phyloP scores from a whole-genome alignment of 2,113 vertebrate species.

The Tringa solitaria region DNA sequence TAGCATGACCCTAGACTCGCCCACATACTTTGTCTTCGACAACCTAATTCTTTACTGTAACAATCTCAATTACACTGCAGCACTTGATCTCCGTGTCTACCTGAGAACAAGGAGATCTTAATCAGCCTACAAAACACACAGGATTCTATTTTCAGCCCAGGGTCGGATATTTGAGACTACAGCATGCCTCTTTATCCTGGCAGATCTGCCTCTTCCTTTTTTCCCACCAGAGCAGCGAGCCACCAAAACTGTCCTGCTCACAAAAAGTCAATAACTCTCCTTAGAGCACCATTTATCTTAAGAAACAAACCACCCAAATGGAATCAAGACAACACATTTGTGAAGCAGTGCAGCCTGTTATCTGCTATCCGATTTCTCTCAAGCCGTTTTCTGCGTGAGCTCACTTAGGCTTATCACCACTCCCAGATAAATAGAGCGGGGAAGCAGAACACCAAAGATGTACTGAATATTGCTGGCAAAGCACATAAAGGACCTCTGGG shows the following conservation, averaged over 20 bases:
- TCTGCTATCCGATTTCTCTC: background rate
- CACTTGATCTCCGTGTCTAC: background rate
- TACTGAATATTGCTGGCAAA: background rate
- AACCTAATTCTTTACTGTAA: background rate
- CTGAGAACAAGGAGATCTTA: background rate
- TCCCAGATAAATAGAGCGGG: background rate
- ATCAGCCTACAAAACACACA: constrained; percentile 5
- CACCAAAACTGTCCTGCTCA: background rate
- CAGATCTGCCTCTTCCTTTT: background rate
- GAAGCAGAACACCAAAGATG: background rate
- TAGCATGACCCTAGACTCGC: background rate
- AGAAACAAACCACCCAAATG: background rate
- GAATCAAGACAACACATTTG: background rate
- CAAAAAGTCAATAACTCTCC: background rate
- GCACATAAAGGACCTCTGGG: background rate
- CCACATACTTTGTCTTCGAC: background rate
- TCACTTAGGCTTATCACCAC: background rate
- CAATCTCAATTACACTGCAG: background rate
- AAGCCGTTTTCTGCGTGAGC: background rate
- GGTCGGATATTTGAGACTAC: background rate
- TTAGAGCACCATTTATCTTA: background rate
- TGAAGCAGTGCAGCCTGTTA: background rate
- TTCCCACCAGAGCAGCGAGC: background rate
- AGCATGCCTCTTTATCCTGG: background rate
- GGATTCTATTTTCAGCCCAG: constrained; percentile 29